Conservation (phyloP, 2,797 vertebrate genomes). For the Erithacus rubecula region DNA sequence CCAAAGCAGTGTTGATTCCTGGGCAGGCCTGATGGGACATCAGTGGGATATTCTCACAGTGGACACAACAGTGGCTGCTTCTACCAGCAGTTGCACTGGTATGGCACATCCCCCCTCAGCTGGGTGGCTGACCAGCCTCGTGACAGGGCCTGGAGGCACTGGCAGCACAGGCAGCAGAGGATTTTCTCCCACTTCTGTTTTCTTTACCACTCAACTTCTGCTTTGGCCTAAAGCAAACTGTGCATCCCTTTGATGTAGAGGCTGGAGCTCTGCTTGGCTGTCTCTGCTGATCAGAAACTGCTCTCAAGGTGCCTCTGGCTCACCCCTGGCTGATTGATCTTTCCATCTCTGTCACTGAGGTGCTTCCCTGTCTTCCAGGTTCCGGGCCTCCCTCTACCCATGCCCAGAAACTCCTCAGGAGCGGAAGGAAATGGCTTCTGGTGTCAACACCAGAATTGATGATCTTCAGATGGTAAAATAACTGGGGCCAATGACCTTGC, state of each 20-base stretch:
- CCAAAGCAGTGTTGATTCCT: background rate
- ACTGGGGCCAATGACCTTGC: background rate
- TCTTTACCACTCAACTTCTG: background rate
- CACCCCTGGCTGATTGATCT: background rate
- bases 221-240: background rate
- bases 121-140: background rate
- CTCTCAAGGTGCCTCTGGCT: background rate
- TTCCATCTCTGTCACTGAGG: background rate
- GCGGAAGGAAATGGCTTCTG: constrained; percentile 96
- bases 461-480: constrained; percentile 95
- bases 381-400: constrained; percentile 94
- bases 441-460: constrained; percentile 95
- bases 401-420: constrained; percentile 97
- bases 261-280: background rate
- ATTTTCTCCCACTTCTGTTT: background rate
- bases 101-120: background rate
- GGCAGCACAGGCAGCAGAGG: background rate
- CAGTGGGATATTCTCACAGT: background rate
- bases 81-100: background rate
- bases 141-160: background rate
- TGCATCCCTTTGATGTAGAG: background rate
- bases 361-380: constrained; percentile 78
- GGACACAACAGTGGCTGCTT: background rate
- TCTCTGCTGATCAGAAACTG: background rate
- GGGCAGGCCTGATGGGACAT: background rate